Base-by-base conservation (phyloP, 2,888 invertebrate genomes). In the Agelastica alni region DNA sequence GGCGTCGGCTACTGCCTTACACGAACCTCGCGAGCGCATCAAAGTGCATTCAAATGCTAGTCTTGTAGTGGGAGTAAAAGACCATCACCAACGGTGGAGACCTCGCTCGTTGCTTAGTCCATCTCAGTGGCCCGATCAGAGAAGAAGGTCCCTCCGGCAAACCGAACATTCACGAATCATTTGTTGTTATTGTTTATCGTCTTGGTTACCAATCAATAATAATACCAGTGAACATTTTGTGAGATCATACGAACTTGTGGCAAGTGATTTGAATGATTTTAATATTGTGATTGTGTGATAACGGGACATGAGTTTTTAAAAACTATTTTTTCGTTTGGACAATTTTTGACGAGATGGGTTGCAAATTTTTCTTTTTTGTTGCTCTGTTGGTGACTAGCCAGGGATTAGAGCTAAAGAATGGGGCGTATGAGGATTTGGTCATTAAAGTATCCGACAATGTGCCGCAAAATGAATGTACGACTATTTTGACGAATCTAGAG, bases 341-440 rank as follows among this genome's bases (percentile, higher is more conserved):
- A 13, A 10, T 36, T 9, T 28, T 36, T 44, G 7, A 22, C 26
- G 14, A 6, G 32, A 54, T 51, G 54, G 41, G 17, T 18, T 22
- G 30, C 7, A 52, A 43, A 41, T 30, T 45, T 20, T 49, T 60
- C 5, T 10, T 58, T 7, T 43, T 58, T n/a, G 18, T 18, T 9
- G 6, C 48, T 26, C 31, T 61, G 26, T 46, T 63, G 26, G 51
- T 31, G 7, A 16, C 49, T 17, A 47, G 49, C 12, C 10, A 30
- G 16, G 51, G 59, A 44, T 60, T 77, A 56, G 74, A 77, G 48
- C 61, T 78, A 59, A 70, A 66, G 48, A 72, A 77, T 60, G 76
- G 78, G 14, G 80, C 77, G 44, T 80, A 80, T 63, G 78, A 79
- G 58, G 78, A 78, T 56, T 68, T 80, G 53, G 77, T 78, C 14